Evolutionary conservation across 2,888 invertebrate genomes (phyloP).

Genomic region (Saturnia japonica): DNA sequence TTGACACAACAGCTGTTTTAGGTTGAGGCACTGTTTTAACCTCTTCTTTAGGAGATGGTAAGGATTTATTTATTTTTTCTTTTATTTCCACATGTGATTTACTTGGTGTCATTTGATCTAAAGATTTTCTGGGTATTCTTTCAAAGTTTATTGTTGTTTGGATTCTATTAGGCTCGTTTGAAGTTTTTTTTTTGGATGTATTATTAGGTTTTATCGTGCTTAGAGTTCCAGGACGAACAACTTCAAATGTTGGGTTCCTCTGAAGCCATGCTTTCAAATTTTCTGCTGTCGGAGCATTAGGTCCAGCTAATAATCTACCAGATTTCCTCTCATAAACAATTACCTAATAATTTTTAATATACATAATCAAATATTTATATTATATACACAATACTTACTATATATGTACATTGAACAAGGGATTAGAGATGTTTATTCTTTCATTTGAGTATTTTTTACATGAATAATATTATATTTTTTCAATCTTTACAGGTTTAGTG

Average conservation of each 20-base stretch:
- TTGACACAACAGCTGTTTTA: slow-evolving; percentile 39
- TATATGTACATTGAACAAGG: not conserved
- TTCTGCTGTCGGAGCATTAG: slow-evolving; percentile 91
- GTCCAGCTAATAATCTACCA: slow-evolving; percentile 88
- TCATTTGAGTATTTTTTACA: no score
- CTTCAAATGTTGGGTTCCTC: slow-evolving; percentile 93
- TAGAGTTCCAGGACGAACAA: slow-evolving; percentile 85
- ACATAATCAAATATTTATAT: not conserved
- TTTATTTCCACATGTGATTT: slow-evolving; percentile 46
- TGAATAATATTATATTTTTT: no score
- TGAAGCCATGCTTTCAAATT: slow-evolving; percentile 92
- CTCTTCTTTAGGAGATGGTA: slow-evolving; percentile 50
- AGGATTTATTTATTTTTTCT: slow-evolving; percentile 44
- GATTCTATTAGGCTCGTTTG: slow-evolving; percentile 57
- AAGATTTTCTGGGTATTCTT: slow-evolving; percentile 59
- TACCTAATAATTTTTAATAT: slow-evolving; percentile 66
- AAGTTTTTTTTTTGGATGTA: slow-evolving; percentile 53
- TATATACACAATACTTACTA: not conserved
- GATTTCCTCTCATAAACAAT: slow-evolving; percentile 92
- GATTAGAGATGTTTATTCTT: no score
- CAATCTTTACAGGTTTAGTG: no score
- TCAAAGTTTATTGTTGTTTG: slow-evolving; percentile 78
- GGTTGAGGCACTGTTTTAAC: slow-evolving; percentile 45
- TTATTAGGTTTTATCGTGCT: slow-evolving; percentile 72
- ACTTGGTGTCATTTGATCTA: slow-evolving; percentile 43